Evolutionary conservation across 2,797 vertebrate genomes (phyloP).

Genomic region (Pangasius djambal): DNA sequence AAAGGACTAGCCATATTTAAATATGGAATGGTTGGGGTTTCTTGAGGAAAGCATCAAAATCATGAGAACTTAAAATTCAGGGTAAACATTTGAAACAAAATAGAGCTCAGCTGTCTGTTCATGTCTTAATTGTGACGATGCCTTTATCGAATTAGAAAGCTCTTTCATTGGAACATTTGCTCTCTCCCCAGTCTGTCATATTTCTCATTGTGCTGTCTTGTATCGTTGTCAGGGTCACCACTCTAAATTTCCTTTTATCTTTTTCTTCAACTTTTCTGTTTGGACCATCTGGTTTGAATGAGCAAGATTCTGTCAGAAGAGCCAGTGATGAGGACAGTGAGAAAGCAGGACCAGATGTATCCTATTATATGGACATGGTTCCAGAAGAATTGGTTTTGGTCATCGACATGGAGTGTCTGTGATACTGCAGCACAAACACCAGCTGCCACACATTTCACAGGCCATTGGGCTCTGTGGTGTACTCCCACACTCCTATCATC

Average conservation of each 20-base stretch:
- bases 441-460: constrained; percentile 67
- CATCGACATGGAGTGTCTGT: constrained; percentile 35
- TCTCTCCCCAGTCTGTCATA: constrained; percentile 17
- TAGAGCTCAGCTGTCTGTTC: background rate
- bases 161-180: constrained; percentile 13
- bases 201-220: background rate
- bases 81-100: background rate
- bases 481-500: constrained; percentile 52
- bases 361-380: constrained; percentile 57
- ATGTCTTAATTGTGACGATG: background rate
- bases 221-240: constrained; percentile 1
- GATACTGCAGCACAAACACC: constrained; percentile 50
- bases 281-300: constrained; percentile 56
- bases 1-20: background rate
- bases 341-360: constrained; percentile 60
- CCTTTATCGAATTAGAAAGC: background rate
- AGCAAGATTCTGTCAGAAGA: constrained; percentile 46
- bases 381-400: constrained; percentile 61
- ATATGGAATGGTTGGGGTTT: constrained; percentile 2
- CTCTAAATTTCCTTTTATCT: constrained; percentile 21
- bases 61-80: constrained; percentile 3
- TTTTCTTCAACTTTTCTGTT: constrained; percentile 28
- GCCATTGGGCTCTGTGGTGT: constrained; percentile 56
- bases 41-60: background rate
- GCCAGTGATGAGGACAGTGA: constrained; percentile 55